Evolutionary conservation across 2,888 invertebrate genomes (phyloP).

Genomic region (Nemoura dubitans): DNA sequence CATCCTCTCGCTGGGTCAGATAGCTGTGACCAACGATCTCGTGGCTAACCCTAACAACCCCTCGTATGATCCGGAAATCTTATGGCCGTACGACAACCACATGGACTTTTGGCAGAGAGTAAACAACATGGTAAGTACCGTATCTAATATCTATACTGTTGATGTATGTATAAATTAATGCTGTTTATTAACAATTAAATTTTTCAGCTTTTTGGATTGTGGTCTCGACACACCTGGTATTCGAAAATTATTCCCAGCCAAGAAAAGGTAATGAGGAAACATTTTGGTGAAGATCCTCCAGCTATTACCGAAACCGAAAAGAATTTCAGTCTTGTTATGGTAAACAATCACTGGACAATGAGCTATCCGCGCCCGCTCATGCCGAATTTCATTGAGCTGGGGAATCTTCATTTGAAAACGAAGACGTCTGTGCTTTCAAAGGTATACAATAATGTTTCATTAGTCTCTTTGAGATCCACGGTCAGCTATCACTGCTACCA

Average conservation of each 20-base stretch:
- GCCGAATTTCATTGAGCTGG: conserved; percentile 51
- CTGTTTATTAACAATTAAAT: background rate
- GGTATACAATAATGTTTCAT: too few relatives aligned
- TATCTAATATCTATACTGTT: too few relatives aligned
- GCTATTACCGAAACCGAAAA: conserved; percentile 41
- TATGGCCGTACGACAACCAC: conserved; percentile 52
- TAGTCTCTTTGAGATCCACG: too few relatives aligned
- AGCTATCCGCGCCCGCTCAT: conserved; percentile 45
- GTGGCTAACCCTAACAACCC: conserved; percentile 57
- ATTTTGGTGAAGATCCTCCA: conserved; percentile 40
- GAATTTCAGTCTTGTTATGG: conserved; percentile 50
- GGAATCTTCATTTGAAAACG: conserved; percentile 20
- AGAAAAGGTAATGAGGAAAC: conserved; percentile 38
- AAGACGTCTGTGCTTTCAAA: conserved; percentile 21
- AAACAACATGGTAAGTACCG: conserved; percentile 36
- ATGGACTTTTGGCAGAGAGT: conserved; percentile 55
- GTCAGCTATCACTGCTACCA: too few relatives aligned
- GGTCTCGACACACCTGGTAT: background rate
- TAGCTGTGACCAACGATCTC: conserved; percentile 54
- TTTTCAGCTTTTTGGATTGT: conserved; percentile 7
- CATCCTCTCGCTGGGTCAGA: conserved; percentile 56
- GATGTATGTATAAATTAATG: background rate
- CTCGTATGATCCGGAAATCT: conserved; percentile 56
- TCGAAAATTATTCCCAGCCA: background rate
- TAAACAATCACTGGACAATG: conserved; percentile 47